Conservation (phyloP, 2,797 vertebrate species). For the Sebastes matsubarae region DNA sequence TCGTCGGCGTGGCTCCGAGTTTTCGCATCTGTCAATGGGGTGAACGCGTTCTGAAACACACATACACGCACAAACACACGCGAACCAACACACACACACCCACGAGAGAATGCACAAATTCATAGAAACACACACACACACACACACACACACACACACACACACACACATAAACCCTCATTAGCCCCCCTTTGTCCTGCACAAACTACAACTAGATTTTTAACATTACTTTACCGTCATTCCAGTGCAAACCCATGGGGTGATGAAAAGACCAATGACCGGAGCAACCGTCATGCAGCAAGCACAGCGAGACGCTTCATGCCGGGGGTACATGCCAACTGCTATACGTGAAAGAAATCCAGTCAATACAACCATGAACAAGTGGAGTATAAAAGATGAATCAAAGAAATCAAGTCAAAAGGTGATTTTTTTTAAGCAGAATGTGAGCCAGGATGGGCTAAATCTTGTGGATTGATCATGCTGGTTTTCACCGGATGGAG, state of each 20-base stretch:
- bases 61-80: constrained; percentile 1
- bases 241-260: constrained; percentile 57
- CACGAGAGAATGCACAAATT: background rate
- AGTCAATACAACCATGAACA: constrained; percentile 49
- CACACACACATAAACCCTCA: constrained; percentile 11
- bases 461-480: constrained; percentile 6
- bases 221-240: constrained; percentile 52
- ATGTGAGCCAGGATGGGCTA: background rate
- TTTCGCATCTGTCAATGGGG: constrained; percentile 98
- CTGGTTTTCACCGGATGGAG: background rate
- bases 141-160: background rate
- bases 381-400: constrained; percentile 10
- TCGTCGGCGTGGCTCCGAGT: constrained; percentile 97
- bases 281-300: constrained; percentile 77
- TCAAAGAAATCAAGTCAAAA: constrained; percentile 1
- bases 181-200: constrained; percentile 30
- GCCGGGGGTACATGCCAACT: constrained; percentile 70
- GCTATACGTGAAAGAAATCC: constrained; percentile 59
- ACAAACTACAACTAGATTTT: constrained; percentile 15
- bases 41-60: constrained; percentile 96
- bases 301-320: constrained; percentile 74
- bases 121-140: constrained; percentile 64
- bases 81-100: background rate
- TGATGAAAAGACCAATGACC: constrained; percentile 60
- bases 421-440: background rate